A percentile compares a stretch with the other conserved stretches of the same genome.
Conservation (phyloP, 2,888 invertebrate species). For the Neoitamus cyanurus region DNA sequence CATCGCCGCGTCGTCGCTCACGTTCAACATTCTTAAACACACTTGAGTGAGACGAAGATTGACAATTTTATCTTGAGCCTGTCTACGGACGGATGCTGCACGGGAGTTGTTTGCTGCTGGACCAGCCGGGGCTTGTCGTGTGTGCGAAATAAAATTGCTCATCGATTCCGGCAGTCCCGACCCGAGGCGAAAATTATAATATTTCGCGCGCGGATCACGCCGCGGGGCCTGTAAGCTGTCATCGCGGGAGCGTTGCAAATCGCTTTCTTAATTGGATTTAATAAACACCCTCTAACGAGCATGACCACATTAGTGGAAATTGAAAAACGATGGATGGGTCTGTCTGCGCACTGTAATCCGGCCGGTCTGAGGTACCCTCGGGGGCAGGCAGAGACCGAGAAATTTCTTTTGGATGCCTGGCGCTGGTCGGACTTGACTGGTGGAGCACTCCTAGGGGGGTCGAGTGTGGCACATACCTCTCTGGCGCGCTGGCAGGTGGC, state of each 20-base stretch:
- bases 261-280: conserved; percentile 27
- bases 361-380: not conserved
- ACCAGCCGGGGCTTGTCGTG: not conserved
- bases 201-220: not conserved
- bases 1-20: not conserved
- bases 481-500: not conserved
- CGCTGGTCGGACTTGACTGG: not conserved
- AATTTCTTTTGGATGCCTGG: not conserved
- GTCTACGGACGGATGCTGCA: not conserved
- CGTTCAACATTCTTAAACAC: not conserved
- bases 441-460: not conserved
- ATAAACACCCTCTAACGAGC: conserved; percentile 38
- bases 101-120: not conserved
- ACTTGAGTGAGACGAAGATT: not conserved
- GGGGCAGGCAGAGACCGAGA: not conserved
- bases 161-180: not conserved
- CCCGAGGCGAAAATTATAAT: not conserved
- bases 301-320: conserved; percentile 4
- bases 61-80: not conserved
- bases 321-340: conserved; percentile 11
- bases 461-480: not conserved
- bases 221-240: not conserved
- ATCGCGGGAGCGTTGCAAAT: not conserved
- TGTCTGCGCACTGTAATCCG: not conserved
- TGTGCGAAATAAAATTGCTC: not conserved